Percentiles rank a stretch among this genome's conserved stretches.
These are phyloP conservation scores for Drosophila paranaensis DNA, from an alignment of 2,888 invertebrate species.

Conservation along the genomic window DNA sequence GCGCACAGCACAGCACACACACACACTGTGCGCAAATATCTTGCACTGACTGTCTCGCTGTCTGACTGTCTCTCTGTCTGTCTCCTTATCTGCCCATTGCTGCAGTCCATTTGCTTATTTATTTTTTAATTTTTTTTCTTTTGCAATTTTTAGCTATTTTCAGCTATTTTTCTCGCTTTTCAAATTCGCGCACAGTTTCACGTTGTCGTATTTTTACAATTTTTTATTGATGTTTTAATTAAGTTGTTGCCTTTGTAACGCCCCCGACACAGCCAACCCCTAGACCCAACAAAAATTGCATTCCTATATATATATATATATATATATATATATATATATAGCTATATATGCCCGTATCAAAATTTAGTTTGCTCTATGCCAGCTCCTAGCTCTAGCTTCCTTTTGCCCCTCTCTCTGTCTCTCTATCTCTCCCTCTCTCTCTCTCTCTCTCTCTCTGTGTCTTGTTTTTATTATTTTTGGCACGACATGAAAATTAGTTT, in stretches of 20 bases:
- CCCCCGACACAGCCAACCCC: not conserved
- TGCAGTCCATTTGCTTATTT: conserved; percentile 59
- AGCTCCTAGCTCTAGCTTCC: conserved; percentile 19
- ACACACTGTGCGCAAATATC: conserved; percentile 46
- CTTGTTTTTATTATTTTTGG: conserved; percentile 77
- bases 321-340: not conserved
- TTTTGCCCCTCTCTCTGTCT: not conserved
- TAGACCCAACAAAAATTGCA: conserved; percentile 15
- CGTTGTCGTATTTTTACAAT: conserved; percentile 64
- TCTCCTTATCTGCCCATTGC: conserved; percentile 19
- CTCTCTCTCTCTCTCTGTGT: not conserved
- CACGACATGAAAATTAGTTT: conserved; percentile 79
- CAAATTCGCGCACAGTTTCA: conserved; percentile 58
- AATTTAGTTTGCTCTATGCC: conserved; percentile 36
- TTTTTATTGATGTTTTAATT: conserved; percentile 80
- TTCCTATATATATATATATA: conserved; percentile 15
- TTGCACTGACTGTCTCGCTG: conserved; percentile 21
- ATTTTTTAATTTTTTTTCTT: conserved; percentile 30
- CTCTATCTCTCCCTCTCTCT: not conserved
- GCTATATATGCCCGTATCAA: not conserved
- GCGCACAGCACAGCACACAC: conserved; percentile 24
- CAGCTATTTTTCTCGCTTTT: conserved; percentile 46
- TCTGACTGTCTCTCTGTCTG: not conserved
- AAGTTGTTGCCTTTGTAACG: conserved; percentile 64
- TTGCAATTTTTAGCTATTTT: conserved; percentile 56